Percentiles rank a stretch among this genome's conserved stretches.
These are phyloP conservation scores for Stegodyphus mimosarum DNA, from an alignment of 1,140 invertebrate genomes.

Conservation along the genomic window DNA sequence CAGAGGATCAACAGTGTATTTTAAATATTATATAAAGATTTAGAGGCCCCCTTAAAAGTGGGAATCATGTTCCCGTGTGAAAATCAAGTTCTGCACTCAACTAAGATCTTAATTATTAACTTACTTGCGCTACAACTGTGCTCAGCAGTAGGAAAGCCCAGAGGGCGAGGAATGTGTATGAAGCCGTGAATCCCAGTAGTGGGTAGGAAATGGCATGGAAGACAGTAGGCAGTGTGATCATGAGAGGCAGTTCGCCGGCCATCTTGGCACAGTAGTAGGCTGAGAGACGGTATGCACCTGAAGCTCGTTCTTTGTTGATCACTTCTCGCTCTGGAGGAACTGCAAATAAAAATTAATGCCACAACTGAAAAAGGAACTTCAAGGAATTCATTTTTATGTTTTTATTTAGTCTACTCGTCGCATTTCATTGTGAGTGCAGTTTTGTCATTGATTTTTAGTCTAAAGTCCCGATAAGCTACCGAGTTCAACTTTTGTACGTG, in stretches of 20 bases:
- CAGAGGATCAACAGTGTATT: too few species aligned
- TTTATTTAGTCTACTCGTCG: too few species aligned
- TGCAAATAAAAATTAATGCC: background rate
- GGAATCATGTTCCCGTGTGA: too few species aligned
- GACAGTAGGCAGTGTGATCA: conserved; percentile 80
- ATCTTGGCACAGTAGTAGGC: conserved; percentile 89
- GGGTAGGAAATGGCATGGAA: conserved; percentile 85
- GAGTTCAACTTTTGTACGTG: too few species aligned
- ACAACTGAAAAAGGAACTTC: background rate
- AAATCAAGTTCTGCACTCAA: too few species aligned
- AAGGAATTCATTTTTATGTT: too few species aligned
- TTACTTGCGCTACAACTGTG: conserved; percentile 80
- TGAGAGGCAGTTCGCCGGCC: conserved; percentile 83
- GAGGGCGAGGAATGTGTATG: conserved; percentile 76
- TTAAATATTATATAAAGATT: too few species aligned
- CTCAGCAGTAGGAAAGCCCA: conserved; percentile 80
- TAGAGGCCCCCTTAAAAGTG: too few species aligned
- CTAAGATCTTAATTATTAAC: background rate
- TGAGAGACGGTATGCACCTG: conserved; percentile 84
- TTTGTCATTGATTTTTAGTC: too few species aligned
- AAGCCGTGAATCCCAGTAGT: conserved; percentile 75
- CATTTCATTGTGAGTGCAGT: too few species aligned
- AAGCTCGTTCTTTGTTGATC: conserved; percentile 83
- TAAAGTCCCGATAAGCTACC: too few species aligned
- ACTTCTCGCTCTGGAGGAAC: conserved; percentile 84